Conservation (phyloP, 1,140 invertebrate species). For the Cyclargus thomasi region DNA sequence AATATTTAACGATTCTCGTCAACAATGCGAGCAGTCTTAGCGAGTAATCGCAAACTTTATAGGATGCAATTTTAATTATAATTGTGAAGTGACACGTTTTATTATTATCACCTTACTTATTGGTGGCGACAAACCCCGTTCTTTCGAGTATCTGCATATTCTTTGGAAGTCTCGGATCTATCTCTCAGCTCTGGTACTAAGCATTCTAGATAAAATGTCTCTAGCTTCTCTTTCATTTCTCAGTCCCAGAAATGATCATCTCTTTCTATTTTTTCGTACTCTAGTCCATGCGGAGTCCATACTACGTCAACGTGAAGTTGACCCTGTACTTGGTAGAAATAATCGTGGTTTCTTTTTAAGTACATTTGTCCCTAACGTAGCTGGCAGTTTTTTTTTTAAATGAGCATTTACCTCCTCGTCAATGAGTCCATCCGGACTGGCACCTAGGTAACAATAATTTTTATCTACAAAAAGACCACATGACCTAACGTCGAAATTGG, state of each 20-base stretch:
- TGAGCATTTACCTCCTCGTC: background rate
- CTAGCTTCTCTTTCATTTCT: background rate
- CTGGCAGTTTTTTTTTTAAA: slow-evolving; percentile 1
- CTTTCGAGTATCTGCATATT: background rate
- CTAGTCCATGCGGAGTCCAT: slow-evolving; percentile 3
- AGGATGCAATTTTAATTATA: too few species aligned
- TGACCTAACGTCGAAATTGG: background rate
- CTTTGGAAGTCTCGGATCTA: background rate
- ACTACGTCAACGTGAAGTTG: slow-evolving; percentile 5
- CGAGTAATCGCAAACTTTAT: too few species aligned
- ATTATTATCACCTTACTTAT: too few species aligned
- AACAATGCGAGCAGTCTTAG: too few species aligned
- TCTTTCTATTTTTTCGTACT: background rate
- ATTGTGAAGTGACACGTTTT: too few species aligned
- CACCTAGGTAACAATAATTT: background rate
- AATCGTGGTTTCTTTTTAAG: slow-evolving; percentile 8
- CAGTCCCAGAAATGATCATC: background rate
- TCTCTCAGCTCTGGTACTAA: slow-evolving; percentile 6
- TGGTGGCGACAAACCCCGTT: too few species aligned
- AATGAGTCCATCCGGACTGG: slow-evolving; percentile 4
- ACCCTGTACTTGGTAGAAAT: slow-evolving; percentile 6
- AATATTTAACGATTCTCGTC: too few species aligned
- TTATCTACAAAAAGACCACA: background rate
- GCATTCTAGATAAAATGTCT: slow-evolving; percentile 6
- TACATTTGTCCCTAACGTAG: background rate